Evolutionary conservation across 2,888 invertebrate species (phyloP).

Genomic region (Oligia strigilis): DNA sequence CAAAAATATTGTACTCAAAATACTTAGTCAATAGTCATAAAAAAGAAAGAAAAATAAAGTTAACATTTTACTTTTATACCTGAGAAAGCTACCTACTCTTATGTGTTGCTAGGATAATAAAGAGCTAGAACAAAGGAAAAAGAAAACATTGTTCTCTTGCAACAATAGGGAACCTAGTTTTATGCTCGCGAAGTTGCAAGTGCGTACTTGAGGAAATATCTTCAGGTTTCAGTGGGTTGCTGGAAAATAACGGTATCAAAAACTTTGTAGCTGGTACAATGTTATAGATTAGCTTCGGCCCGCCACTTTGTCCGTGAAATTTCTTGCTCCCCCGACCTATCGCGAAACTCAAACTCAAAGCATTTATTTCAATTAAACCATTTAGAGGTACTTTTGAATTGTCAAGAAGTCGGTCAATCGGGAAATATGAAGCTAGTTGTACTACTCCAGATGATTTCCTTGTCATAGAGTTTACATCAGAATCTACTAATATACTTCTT

Average conservation of each 20-base stretch:
- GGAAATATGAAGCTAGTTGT: background rate
- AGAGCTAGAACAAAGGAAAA: conserved; percentile 52
- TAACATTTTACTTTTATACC: conserved; percentile 22
- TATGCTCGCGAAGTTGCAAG: conserved; percentile 33
- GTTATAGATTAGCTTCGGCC: background rate
- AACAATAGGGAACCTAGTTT: conserved; percentile 58
- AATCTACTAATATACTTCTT: too few relatives aligned
- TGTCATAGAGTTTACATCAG: background rate
- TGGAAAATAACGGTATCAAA: background rate
- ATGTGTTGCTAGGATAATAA: conserved; percentile 52
- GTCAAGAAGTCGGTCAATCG: too few relatives aligned
- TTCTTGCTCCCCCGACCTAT: too few relatives aligned
- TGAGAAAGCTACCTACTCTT: conserved; percentile 13
- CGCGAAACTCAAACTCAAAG: too few relatives aligned
- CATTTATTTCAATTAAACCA: too few relatives aligned
- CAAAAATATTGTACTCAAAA: too few relatives aligned
- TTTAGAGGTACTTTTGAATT: too few relatives aligned
- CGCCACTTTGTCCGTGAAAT: too few relatives aligned
- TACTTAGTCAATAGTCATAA: too few relatives aligned
- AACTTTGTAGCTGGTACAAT: background rate
- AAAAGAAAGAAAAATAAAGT: conserved; percentile 18
- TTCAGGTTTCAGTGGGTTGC: conserved; percentile 11
- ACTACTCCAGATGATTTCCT: background rate
- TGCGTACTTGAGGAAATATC: conserved; percentile 32
- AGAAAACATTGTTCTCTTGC: conserved; percentile 58